These are phyloP conservation scores for Auanema freiburgensis DNA, from an alignment of 2,888 invertebrate genomes.

Conservation along the genomic window DNA sequence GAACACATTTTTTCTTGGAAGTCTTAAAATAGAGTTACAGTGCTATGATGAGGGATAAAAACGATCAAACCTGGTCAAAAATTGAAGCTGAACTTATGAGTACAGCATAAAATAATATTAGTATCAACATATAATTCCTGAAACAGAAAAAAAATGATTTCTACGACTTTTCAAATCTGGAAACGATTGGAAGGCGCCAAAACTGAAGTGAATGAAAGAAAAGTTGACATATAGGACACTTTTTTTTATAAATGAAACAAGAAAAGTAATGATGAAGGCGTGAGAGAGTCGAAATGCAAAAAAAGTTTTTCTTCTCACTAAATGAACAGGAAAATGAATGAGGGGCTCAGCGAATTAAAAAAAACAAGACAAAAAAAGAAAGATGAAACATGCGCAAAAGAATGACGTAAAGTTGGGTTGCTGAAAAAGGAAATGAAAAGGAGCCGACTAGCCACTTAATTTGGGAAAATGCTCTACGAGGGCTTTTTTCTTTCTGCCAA, in stretches of 20 bases:
- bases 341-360: constrained; percentile 11
- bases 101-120: no score
- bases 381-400: not conserved
- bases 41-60: constrained; percentile 1
- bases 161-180: constrained; percentile 7
- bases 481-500: no score
- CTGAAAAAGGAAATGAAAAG: no score
- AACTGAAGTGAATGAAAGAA: constrained; percentile 1
- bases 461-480: no score
- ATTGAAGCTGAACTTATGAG: constrained; percentile 19
- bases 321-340: constrained; percentile 27
- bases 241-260: no score
- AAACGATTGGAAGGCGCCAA: not conserved
- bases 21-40: constrained; percentile 41
- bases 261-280: no score
- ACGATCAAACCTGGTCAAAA: constrained; percentile 36
- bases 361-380: constrained; percentile 2
- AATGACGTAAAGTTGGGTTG: no score
- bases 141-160: not conserved
- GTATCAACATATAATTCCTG: not conserved
- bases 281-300: no score
- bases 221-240: no score
- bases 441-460: no score
- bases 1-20: constrained; percentile 50
- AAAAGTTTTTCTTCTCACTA: not conserved